These are phyloP conservation scores for Pseudomyrmex flavicornis DNA, from an alignment of 1,140 invertebrate species.

Conservation along the genomic window DNA sequence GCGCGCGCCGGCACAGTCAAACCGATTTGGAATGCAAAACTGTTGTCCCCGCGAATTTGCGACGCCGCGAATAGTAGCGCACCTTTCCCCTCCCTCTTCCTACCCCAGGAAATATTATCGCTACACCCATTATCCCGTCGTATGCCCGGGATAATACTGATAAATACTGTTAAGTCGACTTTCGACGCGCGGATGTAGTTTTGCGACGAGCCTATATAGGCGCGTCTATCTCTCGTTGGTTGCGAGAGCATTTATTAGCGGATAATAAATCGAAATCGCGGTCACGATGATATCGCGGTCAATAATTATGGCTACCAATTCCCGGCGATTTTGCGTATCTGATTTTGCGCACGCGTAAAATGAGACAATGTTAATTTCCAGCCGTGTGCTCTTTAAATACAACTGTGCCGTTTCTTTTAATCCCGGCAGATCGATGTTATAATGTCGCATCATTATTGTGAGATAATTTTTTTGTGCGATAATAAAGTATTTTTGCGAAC, in stretches of 20 bases:
- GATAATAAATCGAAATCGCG: conserved; percentile 37
- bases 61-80: neutral
- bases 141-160: conserved; percentile 40
- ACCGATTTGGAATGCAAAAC: conserved; percentile 71
- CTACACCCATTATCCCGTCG: conserved; percentile 13
- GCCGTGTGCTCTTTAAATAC: conserved; percentile 14
- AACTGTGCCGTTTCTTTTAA: neutral
- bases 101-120: conserved; percentile 36
- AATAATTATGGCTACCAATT: conserved; percentile 1
- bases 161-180: conserved; percentile 49
- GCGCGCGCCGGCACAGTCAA: conserved; percentile 22
- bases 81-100: too few relatives aligned
- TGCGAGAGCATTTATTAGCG: conserved; percentile 32
- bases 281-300: conserved; percentile 10
- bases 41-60: conserved; percentile 71
- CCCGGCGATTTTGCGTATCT: neutral
- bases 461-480: too few relatives aligned
- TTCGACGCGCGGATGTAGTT: conserved; percentile 13
- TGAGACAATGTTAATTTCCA: conserved; percentile 18
- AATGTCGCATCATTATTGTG: too few relatives aligned
- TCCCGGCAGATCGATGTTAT: too few relatives aligned
- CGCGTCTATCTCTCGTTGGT: conserved; percentile 21
- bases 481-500: too few relatives aligned
- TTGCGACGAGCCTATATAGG: neutral
- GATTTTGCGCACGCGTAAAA: neutral